Percentiles rank a stretch among this genome's conserved stretches.
Evolutionary conservation across 2,888 invertebrate species (phyloP).

Genomic region (Caenorhabditis zanzibari): DNA sequence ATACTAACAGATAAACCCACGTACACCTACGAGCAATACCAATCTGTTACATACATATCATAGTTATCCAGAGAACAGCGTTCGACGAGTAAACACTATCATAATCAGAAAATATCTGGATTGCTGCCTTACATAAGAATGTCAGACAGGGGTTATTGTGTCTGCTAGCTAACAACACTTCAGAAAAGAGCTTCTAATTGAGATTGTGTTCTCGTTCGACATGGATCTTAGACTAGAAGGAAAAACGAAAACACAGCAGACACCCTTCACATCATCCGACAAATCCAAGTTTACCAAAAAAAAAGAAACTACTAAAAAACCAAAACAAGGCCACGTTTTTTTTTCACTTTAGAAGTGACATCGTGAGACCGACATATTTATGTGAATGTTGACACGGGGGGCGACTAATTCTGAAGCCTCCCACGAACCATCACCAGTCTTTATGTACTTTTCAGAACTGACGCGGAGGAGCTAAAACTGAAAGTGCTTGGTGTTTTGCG

Average conservation of each 20-base stretch:
- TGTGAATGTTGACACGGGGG: constrained; percentile 8
- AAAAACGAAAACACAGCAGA: not conserved
- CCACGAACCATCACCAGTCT: not conserved
- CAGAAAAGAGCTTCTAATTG: not conserved
- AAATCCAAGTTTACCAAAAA: not conserved
- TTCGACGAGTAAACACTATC: not conserved
- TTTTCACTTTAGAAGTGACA: not conserved
- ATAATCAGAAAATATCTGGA: not conserved
- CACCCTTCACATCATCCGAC: not conserved
- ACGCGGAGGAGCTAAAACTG: constrained; percentile 23
- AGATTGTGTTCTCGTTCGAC: not conserved
- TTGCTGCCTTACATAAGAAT: not conserved
- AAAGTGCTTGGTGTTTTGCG: constrained; percentile 28
- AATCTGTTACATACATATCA: not conserved
- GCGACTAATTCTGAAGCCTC: not conserved
- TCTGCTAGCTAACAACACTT: not conserved
- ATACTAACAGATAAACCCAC: constrained; percentile 7
- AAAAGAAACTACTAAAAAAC: not conserved
- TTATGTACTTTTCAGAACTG: constrained; percentile 26
- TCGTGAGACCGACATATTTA: not conserved
- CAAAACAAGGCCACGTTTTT: not conserved
- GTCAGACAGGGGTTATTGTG: not conserved
- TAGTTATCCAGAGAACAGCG: not conserved
- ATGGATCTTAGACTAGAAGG: not conserved
- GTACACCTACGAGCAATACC: not conserved